Evolutionary conservation across 2,797 vertebrate genomes (phyloP).

Genomic region (Masticophis lateralis): DNA sequence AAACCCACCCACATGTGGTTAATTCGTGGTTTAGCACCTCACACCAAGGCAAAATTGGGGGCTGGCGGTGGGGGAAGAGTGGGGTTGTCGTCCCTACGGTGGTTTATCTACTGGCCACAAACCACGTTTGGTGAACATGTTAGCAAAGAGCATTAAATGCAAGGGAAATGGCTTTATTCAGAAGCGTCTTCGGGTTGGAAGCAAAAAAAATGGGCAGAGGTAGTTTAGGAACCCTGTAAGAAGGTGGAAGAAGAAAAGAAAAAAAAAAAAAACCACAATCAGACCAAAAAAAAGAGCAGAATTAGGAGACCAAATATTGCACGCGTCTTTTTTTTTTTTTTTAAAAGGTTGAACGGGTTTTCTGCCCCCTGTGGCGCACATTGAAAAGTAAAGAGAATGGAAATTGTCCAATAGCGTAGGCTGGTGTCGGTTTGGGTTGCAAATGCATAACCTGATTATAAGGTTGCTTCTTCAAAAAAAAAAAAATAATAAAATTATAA

Average conservation of each 20-base stretch:
- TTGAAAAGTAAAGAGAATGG: not conserved
- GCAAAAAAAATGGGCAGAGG: slow-evolving; percentile 61
- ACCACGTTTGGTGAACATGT: not conserved
- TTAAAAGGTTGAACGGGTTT: not conserved
- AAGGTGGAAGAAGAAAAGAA: slow-evolving; percentile 49
- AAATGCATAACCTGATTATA: not conserved
- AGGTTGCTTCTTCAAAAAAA: not conserved
- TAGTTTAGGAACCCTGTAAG: slow-evolving; percentile 59
- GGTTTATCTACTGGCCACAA: not conserved
- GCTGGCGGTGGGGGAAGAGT: not conserved
- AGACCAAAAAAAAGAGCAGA: slow-evolving; percentile 24
- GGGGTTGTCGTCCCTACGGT: not conserved
- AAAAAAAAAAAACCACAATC: slow-evolving; percentile 54
- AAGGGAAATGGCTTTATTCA: slow-evolving; percentile 64
- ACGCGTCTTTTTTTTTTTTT: not conserved
- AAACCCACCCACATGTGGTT: not conserved
- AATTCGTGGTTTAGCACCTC: not conserved
- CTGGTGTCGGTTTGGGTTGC: not conserved
- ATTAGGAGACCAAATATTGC: not conserved
- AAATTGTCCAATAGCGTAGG: not conserved
- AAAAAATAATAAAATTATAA: not conserved
- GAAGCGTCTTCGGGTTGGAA: slow-evolving; percentile 57
- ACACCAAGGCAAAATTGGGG: not conserved
- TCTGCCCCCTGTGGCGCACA: not conserved
- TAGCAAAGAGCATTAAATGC: slow-evolving; percentile 39